Evolutionary conservation across 2,797 vertebrate genomes (phyloP).

Genomic region (Anniella stebbinsi): DNA sequence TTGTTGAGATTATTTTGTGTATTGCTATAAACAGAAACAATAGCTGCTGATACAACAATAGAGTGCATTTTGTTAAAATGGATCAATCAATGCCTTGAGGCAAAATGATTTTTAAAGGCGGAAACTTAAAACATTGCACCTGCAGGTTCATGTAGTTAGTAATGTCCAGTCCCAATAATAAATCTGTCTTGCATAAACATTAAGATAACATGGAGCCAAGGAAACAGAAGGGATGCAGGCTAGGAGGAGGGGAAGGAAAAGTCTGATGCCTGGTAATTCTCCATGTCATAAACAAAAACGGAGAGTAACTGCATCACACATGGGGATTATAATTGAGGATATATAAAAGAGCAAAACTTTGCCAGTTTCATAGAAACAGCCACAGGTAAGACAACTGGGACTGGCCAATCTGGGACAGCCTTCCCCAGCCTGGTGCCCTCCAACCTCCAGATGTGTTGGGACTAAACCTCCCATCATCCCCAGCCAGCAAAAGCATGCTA

Average conservation of each 20-base stretch:
- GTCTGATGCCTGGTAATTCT: background rate
- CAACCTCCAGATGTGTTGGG: background rate
- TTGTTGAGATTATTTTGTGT: constrained; percentile 73
- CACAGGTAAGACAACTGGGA: background rate
- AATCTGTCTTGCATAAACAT: constrained; percentile 65
- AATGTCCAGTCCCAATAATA: constrained; percentile 60
- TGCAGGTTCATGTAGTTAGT: constrained; percentile 47
- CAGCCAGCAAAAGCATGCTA: no score
- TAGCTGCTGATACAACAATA: constrained; percentile 50
- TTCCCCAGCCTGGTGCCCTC: background rate
- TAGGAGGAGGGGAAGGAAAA: background rate
- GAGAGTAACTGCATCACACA: background rate
- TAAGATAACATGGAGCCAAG: constrained; percentile 35
- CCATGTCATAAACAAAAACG: background rate
- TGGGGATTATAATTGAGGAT: background rate
- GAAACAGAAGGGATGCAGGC: background rate
- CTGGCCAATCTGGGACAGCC: background rate
- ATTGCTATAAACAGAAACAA: constrained; percentile 74
- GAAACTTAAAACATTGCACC: constrained; percentile 30
- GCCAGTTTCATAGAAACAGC: background rate
- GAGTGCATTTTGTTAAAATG: constrained; percentile 19
- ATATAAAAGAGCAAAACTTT: background rate
- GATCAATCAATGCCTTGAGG: constrained; percentile 50
- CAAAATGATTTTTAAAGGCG: constrained; percentile 55
- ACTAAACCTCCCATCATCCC: background rate